Percentiles rank a stretch among this genome's conserved stretches.
phyloP scores from a whole-genome alignment of 1,140 invertebrate genomes.

The Sesamia nonagrioides region DNA sequence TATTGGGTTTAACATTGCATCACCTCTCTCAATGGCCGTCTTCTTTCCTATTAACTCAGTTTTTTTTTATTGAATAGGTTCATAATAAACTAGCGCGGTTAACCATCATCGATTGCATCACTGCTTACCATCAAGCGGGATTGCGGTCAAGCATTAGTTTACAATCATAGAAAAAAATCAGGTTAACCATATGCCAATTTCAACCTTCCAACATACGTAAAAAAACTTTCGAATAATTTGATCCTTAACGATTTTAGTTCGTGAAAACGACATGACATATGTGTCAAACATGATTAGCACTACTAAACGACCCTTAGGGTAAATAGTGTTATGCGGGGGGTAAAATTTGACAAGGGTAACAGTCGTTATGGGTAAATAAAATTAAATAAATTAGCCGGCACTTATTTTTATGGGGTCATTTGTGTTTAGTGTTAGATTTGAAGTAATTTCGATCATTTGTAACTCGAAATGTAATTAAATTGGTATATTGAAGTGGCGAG shows the following conservation, averaged over 20 bases:
- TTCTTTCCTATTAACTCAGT: too few species aligned
- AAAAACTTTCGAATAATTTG: background rate
- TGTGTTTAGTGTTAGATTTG: background rate
- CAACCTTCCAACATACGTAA: background rate
- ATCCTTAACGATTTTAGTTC: conserved; percentile 12
- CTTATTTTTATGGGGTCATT: conserved; percentile 5
- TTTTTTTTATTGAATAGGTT: too few species aligned
- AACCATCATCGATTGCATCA: too few species aligned
- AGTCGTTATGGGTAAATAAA: conserved; percentile 21
- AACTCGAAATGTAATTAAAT: too few species aligned
- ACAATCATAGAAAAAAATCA: too few species aligned
- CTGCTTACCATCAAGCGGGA: too few species aligned
- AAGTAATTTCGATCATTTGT: background rate
- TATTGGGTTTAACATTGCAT: too few species aligned
- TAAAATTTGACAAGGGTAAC: background rate
- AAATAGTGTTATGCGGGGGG: conserved; percentile 7
- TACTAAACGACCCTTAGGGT: conserved; percentile 1
- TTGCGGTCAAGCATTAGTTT: too few species aligned
- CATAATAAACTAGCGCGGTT: too few species aligned
- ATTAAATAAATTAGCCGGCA: conserved; percentile 22
- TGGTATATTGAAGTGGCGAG: too few species aligned
- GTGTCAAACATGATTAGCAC: conserved; percentile 25
- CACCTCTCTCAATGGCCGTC: too few species aligned
- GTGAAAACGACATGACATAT: conserved; percentile 31
- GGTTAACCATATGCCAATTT: too few species aligned